A percentile compares a stretch with the other conserved stretches of the same genome.
phyloP scores from a whole-genome alignment of 2,113 vertebrate genomes.

The Tringa solitaria region DNA sequence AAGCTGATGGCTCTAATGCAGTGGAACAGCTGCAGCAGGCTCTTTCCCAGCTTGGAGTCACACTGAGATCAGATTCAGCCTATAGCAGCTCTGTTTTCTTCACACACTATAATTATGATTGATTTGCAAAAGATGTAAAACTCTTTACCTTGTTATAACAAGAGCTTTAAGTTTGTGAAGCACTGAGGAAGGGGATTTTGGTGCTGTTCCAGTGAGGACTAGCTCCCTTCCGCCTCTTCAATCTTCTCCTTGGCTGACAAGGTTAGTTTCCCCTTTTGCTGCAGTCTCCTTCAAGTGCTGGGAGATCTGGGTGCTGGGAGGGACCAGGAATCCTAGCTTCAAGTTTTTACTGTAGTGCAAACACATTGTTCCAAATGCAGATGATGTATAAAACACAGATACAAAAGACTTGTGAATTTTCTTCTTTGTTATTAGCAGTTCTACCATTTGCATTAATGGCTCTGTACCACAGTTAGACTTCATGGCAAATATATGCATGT shows the following conservation, averaged over 20 bases:
- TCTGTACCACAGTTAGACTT: neutral
- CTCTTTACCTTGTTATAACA: neutral
- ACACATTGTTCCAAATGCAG: neutral
- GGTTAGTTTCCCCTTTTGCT: neutral
- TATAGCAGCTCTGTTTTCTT: slow-evolving; percentile 10
- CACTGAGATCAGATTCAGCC: neutral
- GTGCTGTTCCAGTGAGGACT: neutral
- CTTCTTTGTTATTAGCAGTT: neutral
- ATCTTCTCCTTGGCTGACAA: neutral
- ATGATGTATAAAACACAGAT: neutral
- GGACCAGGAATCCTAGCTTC: neutral
- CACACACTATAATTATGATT: slow-evolving; percentile 5
- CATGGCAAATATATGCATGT: neutral
- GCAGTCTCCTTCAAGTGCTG: neutral
- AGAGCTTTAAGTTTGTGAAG: neutral
- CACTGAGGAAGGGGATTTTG: neutral
- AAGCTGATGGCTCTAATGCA: slow-evolving; percentile 25
- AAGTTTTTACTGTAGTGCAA: neutral
- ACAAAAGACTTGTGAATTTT: rapidly evolving
- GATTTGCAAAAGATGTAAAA: slow-evolving; percentile 35
- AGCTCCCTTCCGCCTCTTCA: neutral
- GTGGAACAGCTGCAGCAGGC: neutral
- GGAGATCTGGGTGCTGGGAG: neutral
- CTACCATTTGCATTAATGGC: neutral
- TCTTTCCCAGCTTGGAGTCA: neutral